Percentiles rank a stretch among this genome's conserved stretches.
Conservation (phyloP, 2,888 invertebrate genomes). For the Zaprionus obscuricornis region DNA sequence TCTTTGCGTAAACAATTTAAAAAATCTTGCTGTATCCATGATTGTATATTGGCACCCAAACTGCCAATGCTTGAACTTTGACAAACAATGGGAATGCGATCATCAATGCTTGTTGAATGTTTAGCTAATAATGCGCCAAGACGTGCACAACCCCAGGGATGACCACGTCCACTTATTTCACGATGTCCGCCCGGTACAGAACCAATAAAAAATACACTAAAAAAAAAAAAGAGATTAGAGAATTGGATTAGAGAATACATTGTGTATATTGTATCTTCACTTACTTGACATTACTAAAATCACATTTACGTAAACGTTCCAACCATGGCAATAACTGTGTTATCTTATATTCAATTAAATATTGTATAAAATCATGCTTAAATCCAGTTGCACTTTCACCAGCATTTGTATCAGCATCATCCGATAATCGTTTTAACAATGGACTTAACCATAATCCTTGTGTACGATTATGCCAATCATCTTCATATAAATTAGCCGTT, state of each 20-base stretch:
- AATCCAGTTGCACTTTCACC: conserved; percentile 95
- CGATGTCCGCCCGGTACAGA: conserved; percentile 93
- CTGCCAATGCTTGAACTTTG: conserved; percentile 97
- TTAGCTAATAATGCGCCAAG: conserved; percentile 87
- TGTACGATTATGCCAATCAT: conserved; percentile 97
- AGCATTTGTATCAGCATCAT: conserved; percentile 84
- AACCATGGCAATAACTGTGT: conserved; percentile 89
- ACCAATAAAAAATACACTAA: conserved; percentile 92
- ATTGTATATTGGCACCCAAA: conserved; percentile 87
- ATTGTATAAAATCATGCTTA: conserved; percentile 90
- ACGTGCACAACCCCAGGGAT: conserved; percentile 87
- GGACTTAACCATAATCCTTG: conserved; percentile 98
- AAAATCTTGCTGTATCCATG: conserved; percentile 92
- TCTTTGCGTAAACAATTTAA: conserved; percentile 86
- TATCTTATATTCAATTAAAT: conserved; percentile 89
- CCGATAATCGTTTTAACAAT: conserved; percentile 87
- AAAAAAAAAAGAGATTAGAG: not conserved
- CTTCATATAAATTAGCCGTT: conserved; percentile 95
- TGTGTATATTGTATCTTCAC: too few relatives aligned
- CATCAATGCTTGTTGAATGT: conserved; percentile 85
- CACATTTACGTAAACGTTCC: conserved; percentile 89
- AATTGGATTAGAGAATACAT: too few relatives aligned
- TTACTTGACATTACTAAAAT: conserved; percentile 92
- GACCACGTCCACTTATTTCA: conserved; percentile 83
- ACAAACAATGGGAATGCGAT: conserved; percentile 89